Base-by-base conservation (phyloP, 2,113 vertebrate genomes). In the Bufo bufo region DNA sequence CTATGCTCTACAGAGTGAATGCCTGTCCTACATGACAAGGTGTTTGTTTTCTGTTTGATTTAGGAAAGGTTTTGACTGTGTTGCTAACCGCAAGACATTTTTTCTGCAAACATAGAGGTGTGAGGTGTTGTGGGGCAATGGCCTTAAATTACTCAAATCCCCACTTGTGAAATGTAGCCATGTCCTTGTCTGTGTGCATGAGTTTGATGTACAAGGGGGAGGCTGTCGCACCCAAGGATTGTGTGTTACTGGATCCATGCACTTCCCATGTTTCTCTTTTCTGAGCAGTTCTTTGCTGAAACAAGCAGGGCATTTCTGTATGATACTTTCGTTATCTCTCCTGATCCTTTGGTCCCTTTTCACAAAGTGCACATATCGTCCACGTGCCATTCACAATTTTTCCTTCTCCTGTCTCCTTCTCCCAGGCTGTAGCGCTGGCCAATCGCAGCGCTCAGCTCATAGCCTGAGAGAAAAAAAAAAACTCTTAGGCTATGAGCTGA, bases 41-140 rank as follows among this genome's bases (percentile, higher is more conserved):
- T 52, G 45, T 84, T 69, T 71, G 47, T 54, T 50, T 69, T 23
- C 82, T 71, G 63, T 69, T 69, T 66, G n/a, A 50, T 66, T 43
- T 63, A 82, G 81, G 19, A 66, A 82, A 83, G 61, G 81, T 83
- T 83, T 66, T 69, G 47, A 65, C 47, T 84, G 69, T 10, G 17
- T 33, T 59, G 20, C 50, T 85, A 85, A 72, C 65, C 49, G 66
- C 69, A 45, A 74, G 23, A 58, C 52, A 58, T 74, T 72, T 56
- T 74, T 54, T 14, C 59, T 66, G 47, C 20, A 78, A 78, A 78
- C 75, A 77, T 59, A 65, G 45, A 65, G 20, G 74, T 65, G 71
- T 77, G 85, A 78, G 85, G 54, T 52, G 43, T 75, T 63, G 74
- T 33, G 33, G 74, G 74, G 85, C 85, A 52, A 20, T 50, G 58